Evolutionary conservation across 2,797 vertebrate species (phyloP).

Genomic region (Alfaro cultratus): DNA sequence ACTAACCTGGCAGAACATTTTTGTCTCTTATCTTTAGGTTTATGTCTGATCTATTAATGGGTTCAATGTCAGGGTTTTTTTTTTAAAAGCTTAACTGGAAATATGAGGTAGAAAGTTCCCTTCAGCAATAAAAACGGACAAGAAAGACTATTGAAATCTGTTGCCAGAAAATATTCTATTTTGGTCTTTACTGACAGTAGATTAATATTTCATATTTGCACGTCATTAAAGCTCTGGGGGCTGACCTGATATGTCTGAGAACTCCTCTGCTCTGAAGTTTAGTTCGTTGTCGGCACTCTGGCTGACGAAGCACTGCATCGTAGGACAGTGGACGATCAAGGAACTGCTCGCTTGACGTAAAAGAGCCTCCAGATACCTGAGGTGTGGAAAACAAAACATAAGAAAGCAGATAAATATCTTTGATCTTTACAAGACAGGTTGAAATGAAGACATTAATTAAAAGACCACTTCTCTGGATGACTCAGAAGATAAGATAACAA

Average conservation of each 20-base stretch:
- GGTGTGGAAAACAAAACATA: slow-evolving; percentile 5
- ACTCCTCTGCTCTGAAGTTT: slow-evolving; percentile 89
- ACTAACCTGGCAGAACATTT: too few relatives aligned
- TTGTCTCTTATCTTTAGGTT: neutral
- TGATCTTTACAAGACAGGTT: neutral
- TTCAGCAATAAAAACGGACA: neutral
- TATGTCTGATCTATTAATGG: neutral
- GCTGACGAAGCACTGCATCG: slow-evolving; percentile 87
- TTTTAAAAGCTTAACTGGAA: neutral
- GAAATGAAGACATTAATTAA: neutral
- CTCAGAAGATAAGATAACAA: neutral
- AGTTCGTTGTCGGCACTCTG: slow-evolving; percentile 80
- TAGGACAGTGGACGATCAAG: slow-evolving; percentile 86
- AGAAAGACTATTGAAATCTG: neutral
- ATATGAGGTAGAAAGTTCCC: neutral
- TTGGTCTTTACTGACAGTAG: neutral
- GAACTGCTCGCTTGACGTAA: slow-evolving; percentile 90
- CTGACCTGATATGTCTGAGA: slow-evolving; percentile 89
- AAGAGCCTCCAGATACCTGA: slow-evolving; percentile 91
- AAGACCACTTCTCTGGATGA: neutral
- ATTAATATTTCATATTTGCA: neutral
- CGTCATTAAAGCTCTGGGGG: neutral
- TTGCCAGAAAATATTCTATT: neutral
- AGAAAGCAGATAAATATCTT: neutral
- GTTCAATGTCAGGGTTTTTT: neutral